Percentiles rank a stretch among this genome's conserved stretches.
These are phyloP conservation scores for Drosophila borborema DNA, from an alignment of 2,888 invertebrate genomes.

Conservation along the genomic window DNA sequence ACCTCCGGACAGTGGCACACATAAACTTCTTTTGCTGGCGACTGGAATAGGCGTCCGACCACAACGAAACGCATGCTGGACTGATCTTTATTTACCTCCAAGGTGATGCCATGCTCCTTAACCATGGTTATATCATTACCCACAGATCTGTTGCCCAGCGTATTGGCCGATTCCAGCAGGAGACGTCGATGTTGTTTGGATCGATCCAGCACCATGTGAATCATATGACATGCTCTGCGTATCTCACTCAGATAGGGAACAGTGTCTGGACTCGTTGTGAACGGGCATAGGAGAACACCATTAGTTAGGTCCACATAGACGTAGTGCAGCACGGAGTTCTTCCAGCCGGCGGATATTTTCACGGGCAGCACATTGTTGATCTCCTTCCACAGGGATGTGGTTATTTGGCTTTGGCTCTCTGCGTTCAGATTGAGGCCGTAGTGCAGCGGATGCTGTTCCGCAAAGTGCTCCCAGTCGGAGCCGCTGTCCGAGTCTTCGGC, in stretches of 20 bases:
- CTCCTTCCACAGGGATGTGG: constrained; percentile 90
- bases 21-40: constrained; percentile 92
- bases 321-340: constrained; percentile 79
- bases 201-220: constrained; percentile 89
- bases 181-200: constrained; percentile 58
- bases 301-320: constrained; percentile 79
- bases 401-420: constrained; percentile 87
- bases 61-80: constrained; percentile 61
- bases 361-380: constrained; percentile 85
- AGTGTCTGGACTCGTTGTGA: constrained; percentile 80
- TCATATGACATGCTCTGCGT: constrained; percentile 89
- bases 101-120: constrained; percentile 93
- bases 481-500: constrained; percentile 86
- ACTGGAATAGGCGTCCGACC: constrained; percentile 90
- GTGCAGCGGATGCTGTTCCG: constrained; percentile 77
- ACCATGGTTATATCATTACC: constrained; percentile 89
- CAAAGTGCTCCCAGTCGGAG: constrained; percentile 90
- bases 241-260: constrained; percentile 90
- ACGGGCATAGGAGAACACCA: constrained; percentile 72
- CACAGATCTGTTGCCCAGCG: constrained; percentile 4
- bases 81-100: constrained; percentile 85
- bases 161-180: constrained; percentile 33
- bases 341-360: constrained; percentile 83
- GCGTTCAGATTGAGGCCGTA: constrained; percentile 70
- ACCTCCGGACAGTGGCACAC: constrained; percentile 94